These are phyloP conservation scores for Drepanosiphum platanoidis DNA, from an alignment of 2,888 invertebrate species.

Conservation along the genomic window DNA sequence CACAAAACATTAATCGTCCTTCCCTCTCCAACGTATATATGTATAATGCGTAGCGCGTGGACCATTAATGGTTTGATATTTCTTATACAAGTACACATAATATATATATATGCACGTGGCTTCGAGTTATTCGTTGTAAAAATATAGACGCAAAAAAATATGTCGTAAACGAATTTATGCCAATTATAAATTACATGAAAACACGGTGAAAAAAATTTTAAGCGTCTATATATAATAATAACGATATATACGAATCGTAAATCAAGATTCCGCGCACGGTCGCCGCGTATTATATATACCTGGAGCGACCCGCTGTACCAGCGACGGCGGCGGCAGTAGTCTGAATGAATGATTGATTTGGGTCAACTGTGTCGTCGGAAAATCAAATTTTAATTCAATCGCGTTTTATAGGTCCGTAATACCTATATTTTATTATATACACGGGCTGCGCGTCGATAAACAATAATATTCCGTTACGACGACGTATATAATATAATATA, in stretches of 20 bases:
- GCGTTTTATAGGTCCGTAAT: no score
- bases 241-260: conserved; percentile 16
- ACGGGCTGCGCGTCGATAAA: not conserved
- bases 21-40: not conserved
- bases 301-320: no score
- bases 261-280: not conserved
- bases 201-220: not conserved
- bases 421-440: not conserved
- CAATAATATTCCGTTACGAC: not conserved
- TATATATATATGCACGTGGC: not conserved
- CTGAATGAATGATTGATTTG: conserved; percentile 21
- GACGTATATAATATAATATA: no score
- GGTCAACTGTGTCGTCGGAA: conserved; percentile 13
- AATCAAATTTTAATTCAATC: conserved; percentile 22
- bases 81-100: not conserved
- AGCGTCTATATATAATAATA: not conserved
- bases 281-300: not conserved
- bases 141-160: not conserved
- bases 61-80: conserved; percentile 36
- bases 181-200: conserved; percentile 40
- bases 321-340: not conserved
- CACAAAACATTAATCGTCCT: conserved; percentile 22
- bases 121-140: no score
- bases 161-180: conserved; percentile 41
- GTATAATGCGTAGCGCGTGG: not conserved